Base-by-base conservation (phyloP, 1,140 invertebrate species). In the Anthonomus grandis region DNA sequence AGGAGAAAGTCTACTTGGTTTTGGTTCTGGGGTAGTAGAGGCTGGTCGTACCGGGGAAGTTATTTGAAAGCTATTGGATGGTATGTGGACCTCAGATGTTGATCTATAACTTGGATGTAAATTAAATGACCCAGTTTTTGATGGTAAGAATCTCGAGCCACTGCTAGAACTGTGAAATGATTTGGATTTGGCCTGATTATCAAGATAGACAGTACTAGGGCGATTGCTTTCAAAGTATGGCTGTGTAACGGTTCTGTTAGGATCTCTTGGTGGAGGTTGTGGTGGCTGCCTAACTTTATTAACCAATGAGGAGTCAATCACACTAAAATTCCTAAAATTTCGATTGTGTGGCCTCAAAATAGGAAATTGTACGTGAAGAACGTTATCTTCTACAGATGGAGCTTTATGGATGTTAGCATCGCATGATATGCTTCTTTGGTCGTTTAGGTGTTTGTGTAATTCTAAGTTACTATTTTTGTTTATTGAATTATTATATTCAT, bases 241-340 rank as follows among this genome's bases (percentile, higher is more conserved):
- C 63, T 78, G 54, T 65, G 74, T 74, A 52, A 76, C 72, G 78
- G 78, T 79, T 64, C 83, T 70, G 59, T 82, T 78, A 17, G 83
- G 84, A 72, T 86, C 84, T 62, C 85, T 72, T 21, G 86, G 86
- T 1, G 86, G 85, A 31, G 85, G 85, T n/a, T 81, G 81, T 0
- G 85, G 86, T 25, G 78, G 69, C 56, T 69, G 68, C 34, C 63
- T 60, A 2, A 42, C 17, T 25, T 39, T 49, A 17, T 53, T 50
- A 5, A 65, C n/a, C 21, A 57, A 54, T 13, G 53, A 36, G 12
- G 57, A 18, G 24, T 72, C 67, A 6, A 68, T 51, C 23, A 70
- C 42, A 51, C 66, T 70, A n/a, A 67, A 42, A 63, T 71, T 70
- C 25, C 64, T 47, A 39, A 57, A 58, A 34, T 64, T 45, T 44